Base-by-base conservation (phyloP, 2,888 invertebrate species). In the Pandemis corylana region DNA sequence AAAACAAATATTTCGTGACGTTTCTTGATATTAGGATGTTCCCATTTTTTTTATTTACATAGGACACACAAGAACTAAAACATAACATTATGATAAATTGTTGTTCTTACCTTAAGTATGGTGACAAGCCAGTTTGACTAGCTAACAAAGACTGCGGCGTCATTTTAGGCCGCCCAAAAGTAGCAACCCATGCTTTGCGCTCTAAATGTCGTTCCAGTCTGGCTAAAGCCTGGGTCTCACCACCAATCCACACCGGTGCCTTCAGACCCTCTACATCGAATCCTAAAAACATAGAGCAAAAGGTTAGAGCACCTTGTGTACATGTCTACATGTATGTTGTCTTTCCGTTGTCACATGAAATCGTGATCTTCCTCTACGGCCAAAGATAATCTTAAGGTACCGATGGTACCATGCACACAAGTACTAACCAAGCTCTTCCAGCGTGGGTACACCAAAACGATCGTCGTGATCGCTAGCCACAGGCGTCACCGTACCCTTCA, bases 171-270 rank as follows among this genome's bases (percentile, higher is more conserved):
- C 97, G 95, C 9, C 97, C 98, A 86, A 98, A 98, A 28, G 97
- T 97, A n/a, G 97, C 98, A 9, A 98, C 97, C 97, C 98, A 98
- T 0, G 97, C 98, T 89, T 98, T 97, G 62, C 97, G 93, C 86
- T 97, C 97, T 63, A 98, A 93, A 84, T 98, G 97, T 41, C 97
- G 93, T 82, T 97, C 97, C 73, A 98, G 90, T 66, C 98, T 93
- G 12, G 95, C 93, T 77, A 98, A 86, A 0, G 96, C 96, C 81
- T 97, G 97, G 51, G 95, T 96, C 84, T 97, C 97, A 0, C 97
- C 97, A 0, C 98, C 98, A 75, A 96, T 92, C 97, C 98, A 98
- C 0, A 97, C 95, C 0, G 97, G 95, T 5, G 96, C 95, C 76
- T 95, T 94, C 13, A 98, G 88, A 15, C 95, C 95, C 71, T 97